These are phyloP conservation scores for Ditylenchus weischeri DNA, from an alignment of 2,888 invertebrate genomes.

Conservation along the genomic window DNA sequence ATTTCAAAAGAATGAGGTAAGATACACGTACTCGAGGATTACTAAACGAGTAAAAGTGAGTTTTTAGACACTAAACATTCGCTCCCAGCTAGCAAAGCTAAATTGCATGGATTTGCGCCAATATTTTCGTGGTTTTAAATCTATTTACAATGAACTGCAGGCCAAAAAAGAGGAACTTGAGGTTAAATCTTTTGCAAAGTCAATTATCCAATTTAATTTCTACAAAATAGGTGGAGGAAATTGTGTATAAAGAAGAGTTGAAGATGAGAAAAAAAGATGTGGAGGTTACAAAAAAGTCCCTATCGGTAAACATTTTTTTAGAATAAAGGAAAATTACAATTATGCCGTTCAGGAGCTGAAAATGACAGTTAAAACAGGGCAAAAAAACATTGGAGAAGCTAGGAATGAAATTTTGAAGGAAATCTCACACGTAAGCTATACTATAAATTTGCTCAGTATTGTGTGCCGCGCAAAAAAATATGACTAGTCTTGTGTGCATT, in stretches of 20 bases:
- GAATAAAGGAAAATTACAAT: neutral
- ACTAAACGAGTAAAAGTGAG: neutral
- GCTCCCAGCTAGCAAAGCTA: conserved; percentile 26
- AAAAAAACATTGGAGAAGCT: neutral
- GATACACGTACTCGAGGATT: neutral
- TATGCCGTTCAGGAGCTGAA: conserved; percentile 1
- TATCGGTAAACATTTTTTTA: neutral
- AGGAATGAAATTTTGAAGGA: neutral
- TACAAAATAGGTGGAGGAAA: conserved; percentile 19
- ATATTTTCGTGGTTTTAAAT: conserved; percentile 32
- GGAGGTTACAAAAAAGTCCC: neutral
- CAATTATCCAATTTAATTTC: conserved; percentile 9
- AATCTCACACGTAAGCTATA: conserved; percentile 11
- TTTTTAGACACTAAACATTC: conserved; percentile 19
- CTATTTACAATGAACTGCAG: conserved; percentile 28
- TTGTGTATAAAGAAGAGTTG: conserved; percentile 15
- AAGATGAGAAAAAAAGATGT: conserved; percentile 7
- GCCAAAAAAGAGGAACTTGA: conserved; percentile 29
- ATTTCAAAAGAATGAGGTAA: conserved; percentile 5
- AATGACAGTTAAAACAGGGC: neutral
- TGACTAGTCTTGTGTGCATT: too few species aligned
- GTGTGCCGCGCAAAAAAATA: too few species aligned
- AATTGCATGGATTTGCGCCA: conserved; percentile 28
- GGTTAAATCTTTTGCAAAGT: conserved; percentile 8
- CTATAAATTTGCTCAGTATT: too few species aligned